Conservation (phyloP, 1,140 invertebrate genomes). For the Vanessa atalanta region DNA sequence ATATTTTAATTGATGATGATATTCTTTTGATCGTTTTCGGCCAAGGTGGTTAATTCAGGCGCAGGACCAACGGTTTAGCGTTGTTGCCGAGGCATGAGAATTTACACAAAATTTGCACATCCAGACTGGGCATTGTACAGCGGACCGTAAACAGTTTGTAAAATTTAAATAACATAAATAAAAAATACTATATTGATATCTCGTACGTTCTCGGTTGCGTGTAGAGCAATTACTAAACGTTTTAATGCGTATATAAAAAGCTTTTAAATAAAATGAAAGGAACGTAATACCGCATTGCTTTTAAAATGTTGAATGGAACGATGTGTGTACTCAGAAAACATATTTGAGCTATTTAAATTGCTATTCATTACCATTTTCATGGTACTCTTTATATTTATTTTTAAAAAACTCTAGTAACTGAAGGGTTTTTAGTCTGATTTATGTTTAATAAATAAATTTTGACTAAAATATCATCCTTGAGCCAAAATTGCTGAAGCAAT, state of each 20-base stretch:
- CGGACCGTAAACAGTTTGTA: too few species aligned
- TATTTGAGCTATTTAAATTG: slow-evolving; percentile 24
- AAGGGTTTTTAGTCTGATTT: neutral
- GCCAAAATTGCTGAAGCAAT: too few species aligned
- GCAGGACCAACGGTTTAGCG: too few species aligned
- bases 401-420: neutral
- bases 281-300: slow-evolving; percentile 29
- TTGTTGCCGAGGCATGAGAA: too few species aligned
- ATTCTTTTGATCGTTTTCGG: too few species aligned
- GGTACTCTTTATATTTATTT: neutral
- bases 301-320: slow-evolving; percentile 32
- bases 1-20: too few species aligned
- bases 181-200: neutral
- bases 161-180: neutral
- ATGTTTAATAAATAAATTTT: too few species aligned
- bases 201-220: neutral
- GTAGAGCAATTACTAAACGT: slow-evolving; percentile 20
- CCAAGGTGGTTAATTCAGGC: too few species aligned
- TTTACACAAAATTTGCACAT: too few species aligned
- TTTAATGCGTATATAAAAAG: slow-evolving; percentile 26
- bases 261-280: slow-evolving; percentile 28
- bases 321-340: slow-evolving; percentile 18
- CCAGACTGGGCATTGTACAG: too few species aligned
- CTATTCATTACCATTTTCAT: slow-evolving; percentile 14
- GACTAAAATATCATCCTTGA: too few species aligned